A percentile compares a stretch with the other conserved stretches of the same genome.
Conservation (phyloP, 2,888 invertebrate species). For the Papilio elwesi region DNA sequence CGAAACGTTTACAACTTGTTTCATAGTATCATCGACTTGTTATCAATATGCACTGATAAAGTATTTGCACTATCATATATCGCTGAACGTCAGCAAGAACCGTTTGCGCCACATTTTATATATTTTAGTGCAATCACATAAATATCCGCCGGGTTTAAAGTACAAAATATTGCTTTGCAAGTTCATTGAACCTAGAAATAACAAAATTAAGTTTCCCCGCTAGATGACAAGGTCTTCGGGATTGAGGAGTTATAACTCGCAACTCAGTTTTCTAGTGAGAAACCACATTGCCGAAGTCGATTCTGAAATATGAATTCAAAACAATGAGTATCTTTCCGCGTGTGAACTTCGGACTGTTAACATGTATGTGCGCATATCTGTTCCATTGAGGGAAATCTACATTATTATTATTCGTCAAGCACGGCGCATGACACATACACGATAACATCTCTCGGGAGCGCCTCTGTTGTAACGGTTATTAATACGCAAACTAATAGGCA, state of each 20-base stretch:
- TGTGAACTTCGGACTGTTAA: not conserved
- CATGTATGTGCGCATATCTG: not conserved
- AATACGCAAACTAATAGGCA: not conserved
- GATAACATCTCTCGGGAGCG: conserved; percentile 5
- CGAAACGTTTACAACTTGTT: not conserved
- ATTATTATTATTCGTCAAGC: not conserved
- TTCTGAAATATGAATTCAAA: not conserved
- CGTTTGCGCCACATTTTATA: not conserved
- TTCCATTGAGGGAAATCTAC: not conserved
- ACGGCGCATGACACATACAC: not conserved
- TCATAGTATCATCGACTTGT: conserved; percentile 1
- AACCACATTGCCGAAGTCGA: no score
- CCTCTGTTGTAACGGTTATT: conserved; percentile 12
- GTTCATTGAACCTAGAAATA: no score
- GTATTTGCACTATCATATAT: conserved; percentile 12
- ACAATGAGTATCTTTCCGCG: not conserved
- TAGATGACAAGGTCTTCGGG: not conserved
- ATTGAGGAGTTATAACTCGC: not conserved
- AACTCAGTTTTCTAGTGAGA: no score
- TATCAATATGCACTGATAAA: conserved; percentile 29
- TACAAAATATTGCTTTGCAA: no score
- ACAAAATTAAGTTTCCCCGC: no score
- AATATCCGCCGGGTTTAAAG: not conserved
- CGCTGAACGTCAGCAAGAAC: not conserved
- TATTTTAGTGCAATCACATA: conserved; percentile 1